Conservation (phyloP, 2,888 invertebrate species). For the Aplocera efformata region DNA sequence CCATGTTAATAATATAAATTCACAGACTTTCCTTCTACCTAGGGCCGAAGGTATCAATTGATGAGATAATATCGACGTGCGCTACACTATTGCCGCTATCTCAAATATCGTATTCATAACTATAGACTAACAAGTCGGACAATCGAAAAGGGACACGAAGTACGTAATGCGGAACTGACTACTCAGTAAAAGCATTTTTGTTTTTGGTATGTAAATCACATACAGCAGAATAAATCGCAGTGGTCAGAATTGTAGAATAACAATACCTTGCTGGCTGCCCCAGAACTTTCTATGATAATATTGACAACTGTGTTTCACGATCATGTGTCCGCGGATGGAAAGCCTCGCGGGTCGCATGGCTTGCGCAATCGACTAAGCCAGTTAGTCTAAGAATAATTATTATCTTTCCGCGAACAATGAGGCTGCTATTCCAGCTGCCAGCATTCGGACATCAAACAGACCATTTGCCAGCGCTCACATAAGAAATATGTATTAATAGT, state of each 20-base stretch:
- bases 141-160: no score
- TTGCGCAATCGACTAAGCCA: slow-evolving; percentile 1
- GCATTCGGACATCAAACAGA: slow-evolving; percentile 29
- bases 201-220: no score
- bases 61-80: slow-evolving; percentile 10
- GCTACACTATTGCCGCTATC: not conserved
- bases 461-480: slow-evolving; percentile 31
- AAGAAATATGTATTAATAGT: slow-evolving; percentile 38
- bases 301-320: slow-evolving; percentile 14
- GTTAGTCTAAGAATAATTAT: slow-evolving; percentile 34
- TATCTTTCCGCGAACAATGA: slow-evolving; percentile 21
- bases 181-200: no score
- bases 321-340: not conserved
- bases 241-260: slow-evolving; percentile 10
- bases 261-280: slow-evolving; percentile 7
- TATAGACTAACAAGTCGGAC: no score
- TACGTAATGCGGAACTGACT: no score
- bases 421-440: slow-evolving; percentile 20
- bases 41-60: slow-evolving; percentile 31
- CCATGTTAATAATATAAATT: slow-evolving; percentile 35
- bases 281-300: slow-evolving; percentile 25
- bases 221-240: not conserved
- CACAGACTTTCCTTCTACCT: slow-evolving; percentile 40
- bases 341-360: not conserved
- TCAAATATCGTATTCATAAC: no score